These are phyloP conservation scores for Charanyca ferruginea DNA, from an alignment of 2,888 invertebrate species.

Conservation along the genomic window DNA sequence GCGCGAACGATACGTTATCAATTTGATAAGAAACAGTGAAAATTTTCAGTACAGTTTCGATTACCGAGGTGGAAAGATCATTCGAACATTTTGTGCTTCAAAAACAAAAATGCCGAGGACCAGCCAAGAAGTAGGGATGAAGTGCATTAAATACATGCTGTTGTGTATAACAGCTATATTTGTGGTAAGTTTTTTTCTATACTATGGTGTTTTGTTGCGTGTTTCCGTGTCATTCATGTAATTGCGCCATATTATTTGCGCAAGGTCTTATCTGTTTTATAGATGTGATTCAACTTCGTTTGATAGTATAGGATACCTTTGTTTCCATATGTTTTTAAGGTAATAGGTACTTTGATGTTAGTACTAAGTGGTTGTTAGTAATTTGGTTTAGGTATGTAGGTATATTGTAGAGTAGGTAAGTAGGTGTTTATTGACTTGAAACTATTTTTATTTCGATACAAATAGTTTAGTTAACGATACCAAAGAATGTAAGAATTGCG, in stretches of 20 bases:
- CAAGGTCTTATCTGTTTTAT: constrained; percentile 58
- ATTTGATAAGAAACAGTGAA: constrained; percentile 52
- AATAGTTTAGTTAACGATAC: background rate
- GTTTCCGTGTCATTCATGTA: background rate
- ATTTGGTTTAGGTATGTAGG: background rate
- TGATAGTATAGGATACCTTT: constrained; percentile 27
- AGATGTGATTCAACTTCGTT: constrained; percentile 32
- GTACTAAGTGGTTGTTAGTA: constrained; percentile 3
- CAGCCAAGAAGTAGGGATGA: constrained; percentile 92
- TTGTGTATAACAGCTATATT: constrained; percentile 95
- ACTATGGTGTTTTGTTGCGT: constrained; percentile 8
- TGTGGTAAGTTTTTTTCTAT: constrained; percentile 92
- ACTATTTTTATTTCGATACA: background rate
- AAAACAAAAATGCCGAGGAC: constrained; percentile 78
- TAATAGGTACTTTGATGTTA: background rate
- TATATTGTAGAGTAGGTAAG: background rate
- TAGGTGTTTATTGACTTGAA: background rate
- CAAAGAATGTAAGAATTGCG: too few relatives aligned
- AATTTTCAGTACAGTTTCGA: constrained; percentile 52
- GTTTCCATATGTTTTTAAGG: constrained; percentile 14
- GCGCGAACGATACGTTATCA: constrained; percentile 55
- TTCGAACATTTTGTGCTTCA: constrained; percentile 39
- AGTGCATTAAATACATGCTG: constrained; percentile 94
- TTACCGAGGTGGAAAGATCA: constrained; percentile 43
- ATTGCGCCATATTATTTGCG: constrained; percentile 62